Evolutionary conservation across 2,888 invertebrate species (phyloP), one percentile per base, ranked within the genome.

Genomic region (Microplitis manilae): DNA sequence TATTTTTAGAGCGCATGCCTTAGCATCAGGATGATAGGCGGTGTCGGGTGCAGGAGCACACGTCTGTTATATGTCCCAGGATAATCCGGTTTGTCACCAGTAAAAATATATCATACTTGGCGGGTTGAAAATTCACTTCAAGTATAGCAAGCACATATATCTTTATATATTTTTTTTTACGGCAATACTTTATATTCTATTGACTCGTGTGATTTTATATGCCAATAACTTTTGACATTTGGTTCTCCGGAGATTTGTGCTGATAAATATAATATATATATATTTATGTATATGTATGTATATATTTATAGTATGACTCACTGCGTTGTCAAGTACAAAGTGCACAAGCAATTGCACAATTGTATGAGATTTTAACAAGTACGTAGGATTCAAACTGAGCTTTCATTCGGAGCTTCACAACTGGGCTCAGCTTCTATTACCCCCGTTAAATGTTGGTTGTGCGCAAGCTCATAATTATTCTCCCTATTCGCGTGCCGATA

Each of bases 381-480:
- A 79, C 78, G 79, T 75, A 79, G 79, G 80, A 82, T 80, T 83
- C 79, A 84, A 81, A 81, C 83, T 81, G 84, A 84, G 83, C 85
- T 84, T 84, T 84, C 83, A 84, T 86, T 84, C 85, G 83, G 50
- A 50, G 81, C 83, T 83, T 83, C 81, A 84, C 85, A 86, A 84
- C 81, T 84, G 85, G 85, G 86, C 85, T 84, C 83, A 82, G 84
- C 85, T 86, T 50, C 86, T 85, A 86, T 86, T 85, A 85, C 83
- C 85, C 85, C 85, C 84, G 84, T 74, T 80, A 79, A 79, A 77
- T 77, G 75, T 70, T 61, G 84, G 85, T 84, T 85, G 85, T 88
- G 88, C 89, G 89, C 89, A 89, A 86, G 86, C 87, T 86, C 88
- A 86, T 88, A 89, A 89, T 88, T 88, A 89, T 88, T 87, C 87